Evolutionary conservation across 1,140 invertebrate species (phyloP), one percentile per base, ranked within the genome.

Genomic region (Saccostrea cuccullata): DNA sequence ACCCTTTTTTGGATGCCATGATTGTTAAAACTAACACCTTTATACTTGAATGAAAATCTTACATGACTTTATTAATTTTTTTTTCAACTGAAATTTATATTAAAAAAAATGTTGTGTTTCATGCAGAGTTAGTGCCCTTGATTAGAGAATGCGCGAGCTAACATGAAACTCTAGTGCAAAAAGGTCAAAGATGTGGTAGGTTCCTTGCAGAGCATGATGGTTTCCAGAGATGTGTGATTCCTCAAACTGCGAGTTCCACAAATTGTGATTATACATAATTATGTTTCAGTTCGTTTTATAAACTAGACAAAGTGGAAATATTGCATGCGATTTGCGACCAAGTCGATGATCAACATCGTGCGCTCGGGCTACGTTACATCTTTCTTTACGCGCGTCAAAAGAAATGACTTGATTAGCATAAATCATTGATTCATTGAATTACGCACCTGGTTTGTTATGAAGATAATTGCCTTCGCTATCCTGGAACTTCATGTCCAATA

Each of bases 401-500:
- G 47, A 47, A 47, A 3, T 47, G 47, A 47, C 47, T 47, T 20
- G 58, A n/a, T n/a, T 20, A 64, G 58, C 15, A n/a, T 64, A 11
- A 77, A 77, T 30, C 26, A 77, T 26, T 36, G 70, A 77, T 64
- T 85, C 13, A 77, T 77, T 30, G 70, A 77, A 30, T 64, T 55
- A 15, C 60, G 36, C 90, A 92, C 92, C 92, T 91, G 91, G 91
- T 90, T 92, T 93, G 64, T 89, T 90, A 55, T 90, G 89, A 20
- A 91, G 85, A 70, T 92, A 89, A 88, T 92, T 87, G 36, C 88
- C 90, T 30, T 91, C 90, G 26, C 86, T 89, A 88, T 93, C 92
- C 73, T 91, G 87, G 23, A 92, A 87, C 40, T 90, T 88, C 90
- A 93, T 92, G 55, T 93, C 92, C 85, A 93, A 90, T 83, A 91